Conservation (phyloP, 2,797 vertebrate species). For the Yasuhikotakia modesta region DNA sequence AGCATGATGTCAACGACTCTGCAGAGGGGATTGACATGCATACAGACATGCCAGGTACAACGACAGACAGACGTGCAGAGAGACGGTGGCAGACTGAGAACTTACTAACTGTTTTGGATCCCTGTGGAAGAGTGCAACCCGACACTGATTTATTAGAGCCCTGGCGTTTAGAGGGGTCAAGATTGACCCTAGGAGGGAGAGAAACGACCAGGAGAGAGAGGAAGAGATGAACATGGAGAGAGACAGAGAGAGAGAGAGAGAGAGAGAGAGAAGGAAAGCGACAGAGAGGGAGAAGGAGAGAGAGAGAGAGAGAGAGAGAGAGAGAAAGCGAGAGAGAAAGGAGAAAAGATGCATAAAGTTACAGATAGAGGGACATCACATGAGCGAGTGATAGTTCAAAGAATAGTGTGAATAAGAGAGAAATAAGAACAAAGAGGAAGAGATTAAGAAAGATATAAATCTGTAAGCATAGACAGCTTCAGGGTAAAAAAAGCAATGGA, state of each 20-base stretch:
- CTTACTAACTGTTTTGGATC: slow-evolving; percentile 98
- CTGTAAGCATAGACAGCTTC: background rate
- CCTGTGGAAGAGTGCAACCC: slow-evolving; percentile 91
- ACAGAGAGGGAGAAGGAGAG: background rate
- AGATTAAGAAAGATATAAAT: slow-evolving; percentile 4
- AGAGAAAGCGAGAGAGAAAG: slow-evolving; percentile 65
- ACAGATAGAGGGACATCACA: background rate
- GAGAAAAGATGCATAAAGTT: slow-evolving; percentile 17
- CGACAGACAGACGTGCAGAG: slow-evolving; percentile 56
- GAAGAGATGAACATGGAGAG: slow-evolving; percentile 62
- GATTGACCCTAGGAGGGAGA: slow-evolving; percentile 88
- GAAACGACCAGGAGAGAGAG: slow-evolving; percentile 63
- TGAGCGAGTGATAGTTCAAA: slow-evolving; percentile 7
- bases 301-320: slow-evolving; percentile 56
- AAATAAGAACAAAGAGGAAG: slow-evolving; percentile 34
- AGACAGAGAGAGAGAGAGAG: slow-evolving; percentile 35
- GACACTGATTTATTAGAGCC: slow-evolving; percentile 96
- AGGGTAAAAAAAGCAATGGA: background rate
- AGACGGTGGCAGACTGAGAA: slow-evolving; percentile 73
- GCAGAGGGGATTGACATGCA: slow-evolving; percentile 33
- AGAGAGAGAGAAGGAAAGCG: background rate
- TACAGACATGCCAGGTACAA: slow-evolving; percentile 39
- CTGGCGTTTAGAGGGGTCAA: slow-evolving; percentile 97
- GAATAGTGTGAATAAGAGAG: background rate
- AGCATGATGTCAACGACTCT: slow-evolving; percentile 1